Percentiles rank a stretch among this genome's conserved stretches.
Conservation (phyloP, 2,888 invertebrate genomes). For the Cheilosia grossa region DNA sequence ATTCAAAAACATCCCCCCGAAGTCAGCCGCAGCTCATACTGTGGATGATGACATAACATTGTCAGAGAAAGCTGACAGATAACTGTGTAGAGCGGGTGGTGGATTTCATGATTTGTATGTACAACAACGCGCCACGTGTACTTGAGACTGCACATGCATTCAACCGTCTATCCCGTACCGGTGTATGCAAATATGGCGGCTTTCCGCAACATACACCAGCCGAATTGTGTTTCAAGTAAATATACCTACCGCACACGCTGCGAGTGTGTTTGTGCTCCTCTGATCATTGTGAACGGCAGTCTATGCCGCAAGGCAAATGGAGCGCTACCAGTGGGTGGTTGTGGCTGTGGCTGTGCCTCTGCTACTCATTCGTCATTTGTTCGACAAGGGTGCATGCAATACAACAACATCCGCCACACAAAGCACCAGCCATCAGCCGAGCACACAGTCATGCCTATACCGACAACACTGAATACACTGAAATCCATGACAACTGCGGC, state of each 20-base stretch:
- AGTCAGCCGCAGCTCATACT: slow-evolving; percentile 49
- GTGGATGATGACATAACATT: slow-evolving; percentile 46
- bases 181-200: slow-evolving; percentile 72
- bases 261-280: slow-evolving; percentile 41
- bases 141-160: slow-evolving; percentile 62
- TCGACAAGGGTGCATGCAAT: slow-evolving; percentile 73
- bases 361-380: slow-evolving; percentile 67
- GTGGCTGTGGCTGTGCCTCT: slow-evolving; percentile 17
- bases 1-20: slow-evolving; percentile 26
- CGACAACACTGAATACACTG: slow-evolving; percentile 50
- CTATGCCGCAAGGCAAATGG: slow-evolving; percentile 48
- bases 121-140: slow-evolving; percentile 63
- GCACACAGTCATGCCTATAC: slow-evolving; percentile 2
- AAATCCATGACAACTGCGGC: slow-evolving; percentile 65
- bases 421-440: background rate
- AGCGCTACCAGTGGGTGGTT: slow-evolving; percentile 40
- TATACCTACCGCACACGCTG: slow-evolving; percentile 43
- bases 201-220: slow-evolving; percentile 62
- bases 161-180: slow-evolving; percentile 26
- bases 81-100: slow-evolving; percentile 22
- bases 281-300: slow-evolving; percentile 38
- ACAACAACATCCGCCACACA: slow-evolving; percentile 43
- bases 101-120: slow-evolving; percentile 50
- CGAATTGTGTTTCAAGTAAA: slow-evolving; percentile 47
- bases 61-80: slow-evolving; percentile 50